Percentiles rank a stretch among this genome's conserved stretches.
These are phyloP conservation scores for Agrochola lota DNA, from an alignment of 2,888 invertebrate species.

Conservation along the genomic window DNA sequence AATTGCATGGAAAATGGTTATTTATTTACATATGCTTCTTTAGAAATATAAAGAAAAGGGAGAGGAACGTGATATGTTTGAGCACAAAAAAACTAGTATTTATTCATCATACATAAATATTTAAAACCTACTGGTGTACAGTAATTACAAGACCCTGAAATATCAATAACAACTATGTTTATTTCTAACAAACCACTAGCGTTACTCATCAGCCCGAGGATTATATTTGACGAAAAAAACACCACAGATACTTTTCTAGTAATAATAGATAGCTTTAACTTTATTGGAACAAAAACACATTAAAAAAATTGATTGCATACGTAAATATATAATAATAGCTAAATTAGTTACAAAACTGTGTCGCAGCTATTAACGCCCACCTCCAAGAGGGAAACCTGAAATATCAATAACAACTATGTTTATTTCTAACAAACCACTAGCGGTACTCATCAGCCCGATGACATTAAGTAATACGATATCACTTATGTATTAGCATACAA, in stretches of 20 bases:
- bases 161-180: not conserved
- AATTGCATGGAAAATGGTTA: constrained; percentile 57
- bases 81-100: not conserved
- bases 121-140: not conserved
- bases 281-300: no score
- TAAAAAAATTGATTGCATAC: no score
- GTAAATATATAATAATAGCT: no score
- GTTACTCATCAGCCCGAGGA: constrained; percentile 34
- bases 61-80: not conserved
- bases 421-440: constrained; percentile 6
- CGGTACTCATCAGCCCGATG: constrained; percentile 33
- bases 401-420: constrained; percentile 3
- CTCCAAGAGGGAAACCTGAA: no score
- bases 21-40: constrained; percentile 38
- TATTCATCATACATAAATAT: not conserved
- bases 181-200: constrained; percentile 5
- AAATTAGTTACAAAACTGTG: no score
- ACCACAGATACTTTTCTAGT: no score
- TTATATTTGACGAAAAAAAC: no score
- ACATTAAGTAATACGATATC: constrained; percentile 52
- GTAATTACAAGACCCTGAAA: not conserved
- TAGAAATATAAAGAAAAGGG: not conserved
- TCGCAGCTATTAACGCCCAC: no score
- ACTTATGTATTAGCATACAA: constrained; percentile 39
- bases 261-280: no score